phyloP scores from a whole-genome alignment of 2,113 vertebrate species.

The Fulmarus glacialis region DNA sequence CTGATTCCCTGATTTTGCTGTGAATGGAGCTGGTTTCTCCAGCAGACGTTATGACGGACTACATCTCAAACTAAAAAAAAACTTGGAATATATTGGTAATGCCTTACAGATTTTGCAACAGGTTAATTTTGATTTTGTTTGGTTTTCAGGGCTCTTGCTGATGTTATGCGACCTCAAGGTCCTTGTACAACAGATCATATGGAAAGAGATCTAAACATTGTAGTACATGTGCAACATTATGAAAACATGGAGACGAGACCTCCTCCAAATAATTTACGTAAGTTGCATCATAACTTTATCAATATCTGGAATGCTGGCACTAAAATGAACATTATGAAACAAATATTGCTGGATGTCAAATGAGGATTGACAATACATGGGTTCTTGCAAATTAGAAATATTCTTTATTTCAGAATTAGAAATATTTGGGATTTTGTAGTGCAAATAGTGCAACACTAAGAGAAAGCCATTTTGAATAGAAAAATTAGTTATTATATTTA shows the following conservation, averaged over 20 bases:
- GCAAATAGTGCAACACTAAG: background rate
- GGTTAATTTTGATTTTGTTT: background rate
- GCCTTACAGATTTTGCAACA: background rate
- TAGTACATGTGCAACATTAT: constrained; percentile 92
- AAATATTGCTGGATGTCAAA: background rate
- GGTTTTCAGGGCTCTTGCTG: constrained; percentile 91
- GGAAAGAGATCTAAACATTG: constrained; percentile 92
- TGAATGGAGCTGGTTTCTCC: background rate
- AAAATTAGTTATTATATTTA: background rate
- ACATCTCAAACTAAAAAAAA: background rate
- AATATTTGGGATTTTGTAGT: background rate
- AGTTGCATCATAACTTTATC: constrained; percentile 68
- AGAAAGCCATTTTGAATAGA: background rate
- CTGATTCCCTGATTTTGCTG: background rate
- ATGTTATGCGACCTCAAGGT: constrained; percentile 93
- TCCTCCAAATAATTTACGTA: constrained; percentile 90
- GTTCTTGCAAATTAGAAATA: background rate
- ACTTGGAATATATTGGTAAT: background rate
- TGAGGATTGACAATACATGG: background rate
- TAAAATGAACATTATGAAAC: background rate
- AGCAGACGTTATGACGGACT: background rate
- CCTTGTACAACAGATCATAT: constrained; percentile 90
- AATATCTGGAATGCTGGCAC: background rate
- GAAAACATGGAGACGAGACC: constrained; percentile 89
- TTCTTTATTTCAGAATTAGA: background rate